Evolutionary conservation across 1,140 invertebrate species (phyloP).

Genomic region (Nixonia krombeini): DNA sequence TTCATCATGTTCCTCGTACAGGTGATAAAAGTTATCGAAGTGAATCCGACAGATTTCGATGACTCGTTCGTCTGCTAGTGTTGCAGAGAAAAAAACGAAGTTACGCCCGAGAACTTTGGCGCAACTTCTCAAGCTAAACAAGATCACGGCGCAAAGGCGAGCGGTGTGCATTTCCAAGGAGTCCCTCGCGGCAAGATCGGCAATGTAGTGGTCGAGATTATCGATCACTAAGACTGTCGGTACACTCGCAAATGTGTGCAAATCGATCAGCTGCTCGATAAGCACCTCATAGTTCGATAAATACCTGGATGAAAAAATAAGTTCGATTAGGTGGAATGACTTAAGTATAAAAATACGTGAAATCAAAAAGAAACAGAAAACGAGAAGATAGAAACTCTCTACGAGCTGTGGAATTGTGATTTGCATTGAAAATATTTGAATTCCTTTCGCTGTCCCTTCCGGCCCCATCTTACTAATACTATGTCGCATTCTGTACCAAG

Average conservation of each 20-base stretch:
- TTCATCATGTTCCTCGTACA: slow-evolving; percentile 29
- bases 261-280: slow-evolving; percentile 47
- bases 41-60: slow-evolving; percentile 51
- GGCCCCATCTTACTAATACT: no score
- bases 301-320: slow-evolving; percentile 46
- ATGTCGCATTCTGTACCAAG: no score
- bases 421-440: no score
- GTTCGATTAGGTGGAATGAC: not conserved
- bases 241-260: slow-evolving; percentile 52
- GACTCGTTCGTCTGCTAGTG: slow-evolving; percentile 8
- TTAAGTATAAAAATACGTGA: no score
- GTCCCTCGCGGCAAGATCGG: slow-evolving; percentile 19
- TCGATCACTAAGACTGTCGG: slow-evolving; percentile 62
- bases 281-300: slow-evolving; percentile 55
- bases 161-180: slow-evolving; percentile 45
- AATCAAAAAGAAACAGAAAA: no score
- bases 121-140: slow-evolving; percentile 53
- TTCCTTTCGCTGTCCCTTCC: no score
- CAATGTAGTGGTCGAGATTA: slow-evolving; percentile 56
- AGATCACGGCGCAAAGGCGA: slow-evolving; percentile 49
- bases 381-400: no score
- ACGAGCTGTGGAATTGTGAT: no score
- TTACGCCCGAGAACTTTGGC: slow-evolving; percentile 10
- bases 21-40: slow-evolving; percentile 54
- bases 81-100: slow-evolving; percentile 32